These are phyloP conservation scores for Cheumatopsyche charites DNA, from an alignment of 1,140 invertebrate genomes.

Conservation along the genomic window DNA sequence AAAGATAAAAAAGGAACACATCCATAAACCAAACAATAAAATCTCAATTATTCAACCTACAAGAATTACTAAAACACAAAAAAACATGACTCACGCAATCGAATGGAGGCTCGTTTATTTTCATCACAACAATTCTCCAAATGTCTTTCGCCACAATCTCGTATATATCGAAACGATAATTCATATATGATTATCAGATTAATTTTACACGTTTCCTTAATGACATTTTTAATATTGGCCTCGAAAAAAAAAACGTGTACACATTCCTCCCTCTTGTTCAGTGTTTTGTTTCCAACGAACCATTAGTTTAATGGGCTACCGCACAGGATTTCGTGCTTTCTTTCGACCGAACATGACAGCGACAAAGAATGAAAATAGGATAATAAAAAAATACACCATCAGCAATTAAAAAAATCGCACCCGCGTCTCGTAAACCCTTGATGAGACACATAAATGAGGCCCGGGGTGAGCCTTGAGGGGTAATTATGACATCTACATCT, in stretches of 20 bases:
- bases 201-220: constrained; percentile 2
- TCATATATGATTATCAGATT: not conserved
- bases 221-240: not conserved
- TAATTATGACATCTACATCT: constrained; percentile 45
- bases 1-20: constrained; percentile 36
- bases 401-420: constrained; percentile 50
- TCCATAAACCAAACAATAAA: constrained; percentile 47
- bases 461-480: constrained; percentile 40
- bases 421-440: constrained; percentile 49
- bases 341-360: constrained; percentile 46
- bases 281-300: constrained; percentile 42
- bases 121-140: not conserved
- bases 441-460: constrained; percentile 48
- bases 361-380: constrained; percentile 48
- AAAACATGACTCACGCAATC: constrained; percentile 33
- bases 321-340: constrained; percentile 46
- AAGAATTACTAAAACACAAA: constrained; percentile 35
- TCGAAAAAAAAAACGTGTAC: not conserved
- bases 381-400: constrained; percentile 44
- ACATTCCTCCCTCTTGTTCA: constrained; percentile 1
- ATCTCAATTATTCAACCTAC: constrained; percentile 46
- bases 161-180: no score
- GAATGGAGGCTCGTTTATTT: constrained; percentile 5
- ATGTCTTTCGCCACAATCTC: no score
- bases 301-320: constrained; percentile 46